A percentile compares a stretch with the other conserved stretches of the same genome.
phyloP scores from a whole-genome alignment of 2,888 invertebrate genomes.

The Drosophila conformis region DNA sequence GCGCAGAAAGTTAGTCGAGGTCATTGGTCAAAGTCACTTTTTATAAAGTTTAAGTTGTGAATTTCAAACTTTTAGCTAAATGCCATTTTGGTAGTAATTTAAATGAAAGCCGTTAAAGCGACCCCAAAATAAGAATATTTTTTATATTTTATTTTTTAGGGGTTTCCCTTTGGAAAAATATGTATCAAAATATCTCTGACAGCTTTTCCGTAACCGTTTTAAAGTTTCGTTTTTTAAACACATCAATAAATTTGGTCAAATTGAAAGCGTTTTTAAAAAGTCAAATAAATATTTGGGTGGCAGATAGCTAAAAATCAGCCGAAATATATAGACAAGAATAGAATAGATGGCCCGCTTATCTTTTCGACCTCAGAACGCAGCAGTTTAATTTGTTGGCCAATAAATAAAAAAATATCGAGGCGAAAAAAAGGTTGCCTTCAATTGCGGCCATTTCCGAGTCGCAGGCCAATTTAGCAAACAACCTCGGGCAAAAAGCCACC shows the following conservation, averaged over 20 bases:
- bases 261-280: neutral
- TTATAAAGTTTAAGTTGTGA: neutral
- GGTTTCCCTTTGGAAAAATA: neutral
- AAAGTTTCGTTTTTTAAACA: neutral
- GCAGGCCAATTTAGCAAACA: constrained; percentile 41
- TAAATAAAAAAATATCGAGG: constrained; percentile 51
- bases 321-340: constrained; percentile 5
- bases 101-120: neutral
- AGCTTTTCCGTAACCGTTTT: neutral
- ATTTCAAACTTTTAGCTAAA: neutral
- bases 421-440: constrained; percentile 51
- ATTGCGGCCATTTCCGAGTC: constrained; percentile 64
- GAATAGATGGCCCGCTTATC: constrained; percentile 28
- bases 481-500: constrained; percentile 28
- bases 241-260: neutral
- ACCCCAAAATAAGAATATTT: neutral
- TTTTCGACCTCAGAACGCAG: neutral
- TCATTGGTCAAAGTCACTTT: neutral
- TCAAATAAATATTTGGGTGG: constrained; percentile 12
- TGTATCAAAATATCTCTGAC: too few relatives aligned
- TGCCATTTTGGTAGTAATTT: neutral
- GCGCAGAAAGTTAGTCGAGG: neutral
- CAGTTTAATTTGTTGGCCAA: constrained; percentile 57
- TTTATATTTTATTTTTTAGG: neutral
- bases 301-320: constrained; percentile 21